phyloP scores from a whole-genome alignment of 2,797 vertebrate genomes.

The Choloepus didactylus region DNA sequence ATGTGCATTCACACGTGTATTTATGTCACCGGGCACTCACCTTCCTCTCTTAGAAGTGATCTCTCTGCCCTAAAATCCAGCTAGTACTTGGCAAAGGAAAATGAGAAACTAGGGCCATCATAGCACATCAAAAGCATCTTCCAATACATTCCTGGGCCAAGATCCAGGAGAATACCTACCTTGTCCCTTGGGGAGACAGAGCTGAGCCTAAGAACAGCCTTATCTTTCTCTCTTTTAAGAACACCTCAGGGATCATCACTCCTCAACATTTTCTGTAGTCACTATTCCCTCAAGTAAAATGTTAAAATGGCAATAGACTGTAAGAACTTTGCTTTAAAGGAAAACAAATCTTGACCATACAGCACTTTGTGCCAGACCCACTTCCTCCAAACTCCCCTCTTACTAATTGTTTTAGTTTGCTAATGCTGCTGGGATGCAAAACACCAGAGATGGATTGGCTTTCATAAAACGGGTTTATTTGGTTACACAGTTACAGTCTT shows the following conservation, averaged over 20 bases:
- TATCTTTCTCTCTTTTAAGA: conserved; percentile 33
- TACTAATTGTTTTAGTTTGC: background rate
- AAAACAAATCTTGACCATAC: background rate
- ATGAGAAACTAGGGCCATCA: background rate
- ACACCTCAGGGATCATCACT: background rate
- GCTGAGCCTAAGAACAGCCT: background rate
- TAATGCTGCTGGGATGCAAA: too few species aligned
- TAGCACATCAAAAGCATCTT: background rate
- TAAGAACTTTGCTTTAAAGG: conserved; percentile 1
- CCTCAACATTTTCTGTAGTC: background rate
- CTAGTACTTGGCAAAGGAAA: conserved; percentile 38
- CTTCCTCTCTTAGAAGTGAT: background rate
- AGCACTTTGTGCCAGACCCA: background rate
- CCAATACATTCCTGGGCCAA: background rate
- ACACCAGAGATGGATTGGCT: too few species aligned
- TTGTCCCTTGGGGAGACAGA: background rate
- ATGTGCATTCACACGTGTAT: background rate
- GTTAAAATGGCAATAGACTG: background rate
- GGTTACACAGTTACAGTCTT: too few species aligned
- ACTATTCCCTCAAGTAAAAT: background rate
- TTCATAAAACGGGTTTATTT: too few species aligned
- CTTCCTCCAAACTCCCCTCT: background rate
- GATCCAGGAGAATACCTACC: background rate
- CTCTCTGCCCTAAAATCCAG: background rate
- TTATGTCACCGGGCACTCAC: background rate